Base-by-base conservation (phyloP, 2,113 vertebrate species). In the Melanotaenia duboulayi region DNA sequence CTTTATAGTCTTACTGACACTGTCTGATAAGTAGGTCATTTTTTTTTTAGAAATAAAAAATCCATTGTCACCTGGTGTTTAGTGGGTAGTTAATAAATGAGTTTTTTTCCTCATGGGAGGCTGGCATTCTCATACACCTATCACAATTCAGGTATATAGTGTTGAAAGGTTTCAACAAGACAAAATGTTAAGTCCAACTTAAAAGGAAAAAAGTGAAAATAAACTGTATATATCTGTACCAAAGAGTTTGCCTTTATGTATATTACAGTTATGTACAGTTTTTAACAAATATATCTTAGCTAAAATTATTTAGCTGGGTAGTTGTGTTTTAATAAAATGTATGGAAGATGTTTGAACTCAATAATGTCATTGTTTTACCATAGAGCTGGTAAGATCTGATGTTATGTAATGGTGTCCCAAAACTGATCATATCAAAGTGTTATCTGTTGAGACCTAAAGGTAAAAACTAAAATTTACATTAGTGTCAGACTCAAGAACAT, bases 221-320 rank as follows among this genome's bases (percentile, higher is more conserved):
- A 80, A 89, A 84, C 71, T 92, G 87, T 93, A 92, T 92, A 94
- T 94, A 94, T 93, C 86, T 94, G 91, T 93, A 94, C 93, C 94
- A 94, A 94, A 94, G 93, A 94, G 90, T 93, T 94, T 92, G 93
- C 92, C 91, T 94, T 92, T 92, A 92, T 94, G 93, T 94, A 94
- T 93, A 94, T 94, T 91, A 92, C 90, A 92, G 92, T 92, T 90
- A 87, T 94, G 94, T 94, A 94, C 93, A 94, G 94, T 94, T 94
- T 94, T 92, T 93, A 94, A 93, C 87, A 93, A 91, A 92, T 92
- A 91, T 93, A 91, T 93, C 91, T 90, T 92, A 91, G 88, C 90
- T 93, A 93, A 94, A 78, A 58, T 62, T 66, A 91, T 92, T 94
- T 94, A 92, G 92, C 89, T 90, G 82, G 92, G 78, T 93, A 93